Percentiles rank a stretch among this genome's conserved stretches.
phyloP scores from a whole-genome alignment of 1,140 invertebrate species.

The Microplitis mediator region DNA sequence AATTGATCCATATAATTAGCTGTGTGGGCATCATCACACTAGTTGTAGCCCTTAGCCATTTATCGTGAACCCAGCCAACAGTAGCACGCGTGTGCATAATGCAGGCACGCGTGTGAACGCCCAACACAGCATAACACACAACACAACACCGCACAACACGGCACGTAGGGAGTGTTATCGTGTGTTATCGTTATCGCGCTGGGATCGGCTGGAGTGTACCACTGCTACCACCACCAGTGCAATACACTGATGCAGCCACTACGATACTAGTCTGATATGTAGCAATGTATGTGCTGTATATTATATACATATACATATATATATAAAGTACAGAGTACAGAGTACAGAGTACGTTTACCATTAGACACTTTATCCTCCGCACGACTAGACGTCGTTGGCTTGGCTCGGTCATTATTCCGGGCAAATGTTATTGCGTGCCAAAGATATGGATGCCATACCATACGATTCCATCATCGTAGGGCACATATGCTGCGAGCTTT shows the following conservation, averaged over 20 bases:
- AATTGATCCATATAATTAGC: no score
- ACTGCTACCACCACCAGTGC: background rate
- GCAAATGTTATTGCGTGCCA: constrained; percentile 13
- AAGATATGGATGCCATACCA: background rate
- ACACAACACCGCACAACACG: background rate
- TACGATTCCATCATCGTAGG: no score
- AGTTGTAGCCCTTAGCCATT: background rate
- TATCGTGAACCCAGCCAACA: background rate
- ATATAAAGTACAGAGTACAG: background rate
- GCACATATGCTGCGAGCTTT: no score
- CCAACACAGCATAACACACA: background rate
- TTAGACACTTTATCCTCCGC: background rate
- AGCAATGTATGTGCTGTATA: background rate
- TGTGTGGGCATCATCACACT: no score
- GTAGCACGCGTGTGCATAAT: constrained; percentile 14
- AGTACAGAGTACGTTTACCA: no score
- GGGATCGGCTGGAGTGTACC: background rate
- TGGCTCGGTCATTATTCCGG: constrained; percentile 5
- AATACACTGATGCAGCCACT: no score
- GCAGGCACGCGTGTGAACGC: constrained; percentile 11
- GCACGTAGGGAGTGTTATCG: constrained; percentile 5
- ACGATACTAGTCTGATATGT: no score
- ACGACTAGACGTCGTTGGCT: no score
- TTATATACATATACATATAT: background rate
- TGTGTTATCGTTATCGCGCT: constrained; percentile 17